phyloP scores from a whole-genome alignment of 2,113 vertebrate species.

The Octodon degus region DNA sequence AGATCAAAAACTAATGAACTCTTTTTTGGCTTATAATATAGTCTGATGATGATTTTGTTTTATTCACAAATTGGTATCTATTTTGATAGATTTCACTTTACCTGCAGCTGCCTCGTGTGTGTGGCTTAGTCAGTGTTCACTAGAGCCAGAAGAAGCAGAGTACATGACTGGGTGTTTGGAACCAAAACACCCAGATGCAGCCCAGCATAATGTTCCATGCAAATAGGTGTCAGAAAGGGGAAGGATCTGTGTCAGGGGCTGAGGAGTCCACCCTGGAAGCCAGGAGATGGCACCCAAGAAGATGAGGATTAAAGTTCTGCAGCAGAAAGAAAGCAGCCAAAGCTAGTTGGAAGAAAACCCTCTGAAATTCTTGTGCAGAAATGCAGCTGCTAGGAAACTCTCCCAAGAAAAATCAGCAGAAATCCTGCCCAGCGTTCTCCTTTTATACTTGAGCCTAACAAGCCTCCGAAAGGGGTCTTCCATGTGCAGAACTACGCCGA shows the following conservation, averaged over 20 bases:
- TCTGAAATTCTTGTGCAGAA: neutral
- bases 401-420: neutral
- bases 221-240: too few species aligned
- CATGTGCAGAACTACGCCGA: neutral
- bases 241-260: too few species aligned
- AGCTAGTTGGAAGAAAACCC: too few species aligned
- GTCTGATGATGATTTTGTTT: neutral
- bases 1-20: constrained; percentile 4
- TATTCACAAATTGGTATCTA: neutral
- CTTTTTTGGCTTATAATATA: neutral
- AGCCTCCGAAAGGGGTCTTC: neutral
- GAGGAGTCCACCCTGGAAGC: too few species aligned
- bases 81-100: neutral
- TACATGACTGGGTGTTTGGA: too few species aligned
- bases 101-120: neutral
- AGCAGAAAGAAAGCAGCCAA: too few species aligned
- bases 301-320: too few species aligned
- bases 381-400: neutral
- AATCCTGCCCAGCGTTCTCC: neutral
- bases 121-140: too few species aligned
- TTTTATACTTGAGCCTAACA: neutral
- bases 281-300: too few species aligned
- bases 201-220: too few species aligned
- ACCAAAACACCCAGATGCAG: too few species aligned
- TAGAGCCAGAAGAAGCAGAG: too few species aligned